phyloP scores from a whole-genome alignment of 2,888 invertebrate genomes.

The Bedellia somnulentella region DNA sequence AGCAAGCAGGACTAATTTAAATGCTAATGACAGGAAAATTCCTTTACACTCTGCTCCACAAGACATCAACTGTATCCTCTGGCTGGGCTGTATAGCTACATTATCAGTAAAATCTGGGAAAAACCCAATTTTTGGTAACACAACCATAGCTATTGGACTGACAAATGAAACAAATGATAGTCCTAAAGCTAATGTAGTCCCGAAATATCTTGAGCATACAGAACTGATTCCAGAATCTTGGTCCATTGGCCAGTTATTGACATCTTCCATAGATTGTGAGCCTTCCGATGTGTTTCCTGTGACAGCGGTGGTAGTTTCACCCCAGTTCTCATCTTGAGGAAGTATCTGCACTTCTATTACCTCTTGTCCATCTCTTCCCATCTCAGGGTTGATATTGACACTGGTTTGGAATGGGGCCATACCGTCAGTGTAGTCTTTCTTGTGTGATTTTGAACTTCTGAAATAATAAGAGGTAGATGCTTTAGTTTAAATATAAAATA shows the following conservation, averaged over 20 bases:
- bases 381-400: slow-evolving; percentile 78
- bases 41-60: slow-evolving; percentile 95
- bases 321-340: slow-evolving; percentile 98
- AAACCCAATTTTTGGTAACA: slow-evolving; percentile 87
- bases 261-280: slow-evolving; percentile 91
- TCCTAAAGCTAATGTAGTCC: slow-evolving; percentile 76
- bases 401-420: slow-evolving; percentile 90
- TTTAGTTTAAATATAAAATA: slow-evolving; percentile 5
- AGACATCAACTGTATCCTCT: slow-evolving; percentile 70
- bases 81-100: slow-evolving; percentile 68
- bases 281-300: slow-evolving; percentile 97
- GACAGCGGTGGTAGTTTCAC: slow-evolving; percentile 96
- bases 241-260: slow-evolving; percentile 81
- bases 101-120: slow-evolving; percentile 74
- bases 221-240: slow-evolving; percentile 70
- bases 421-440: slow-evolving; percentile 62
- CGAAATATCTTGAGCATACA: slow-evolving; percentile 81
- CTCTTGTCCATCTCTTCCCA: slow-evolving; percentile 79
- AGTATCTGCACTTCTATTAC: slow-evolving; percentile 95
- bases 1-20: slow-evolving; percentile 85
- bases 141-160: slow-evolving; percentile 93
- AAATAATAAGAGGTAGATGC: slow-evolving; percentile 12
- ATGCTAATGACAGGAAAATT: slow-evolving; percentile 84
- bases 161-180: slow-evolving; percentile 83
- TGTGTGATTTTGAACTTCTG: slow-evolving; percentile 68